Conservation (phyloP, 2,797 vertebrate species). For the Poliocrania exsul region DNA sequence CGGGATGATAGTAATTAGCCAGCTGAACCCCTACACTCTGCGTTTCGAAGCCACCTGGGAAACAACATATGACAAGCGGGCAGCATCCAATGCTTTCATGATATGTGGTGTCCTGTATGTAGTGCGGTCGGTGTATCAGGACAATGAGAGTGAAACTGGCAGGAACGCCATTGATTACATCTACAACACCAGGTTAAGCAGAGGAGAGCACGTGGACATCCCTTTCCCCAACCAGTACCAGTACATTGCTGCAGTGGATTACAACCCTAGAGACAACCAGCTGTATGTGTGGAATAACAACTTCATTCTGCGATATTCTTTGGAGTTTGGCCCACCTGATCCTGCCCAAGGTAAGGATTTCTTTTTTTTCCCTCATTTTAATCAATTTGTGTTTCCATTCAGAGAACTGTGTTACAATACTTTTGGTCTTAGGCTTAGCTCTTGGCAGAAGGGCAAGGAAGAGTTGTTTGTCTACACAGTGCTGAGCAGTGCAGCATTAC, state of each 20-base stretch:
- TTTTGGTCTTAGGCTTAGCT: background rate
- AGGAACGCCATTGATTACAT: conserved; percentile 95
- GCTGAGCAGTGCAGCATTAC: background rate
- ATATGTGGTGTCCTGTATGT: conserved; percentile 97
- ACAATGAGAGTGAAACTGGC: conserved; percentile 97
- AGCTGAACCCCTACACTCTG: conserved; percentile 96
- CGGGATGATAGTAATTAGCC: conserved; percentile 98
- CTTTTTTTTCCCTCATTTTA: background rate
- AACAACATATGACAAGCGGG: conserved; percentile 94
- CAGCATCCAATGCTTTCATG: conserved; percentile 99
- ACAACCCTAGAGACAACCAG: conserved; percentile 98
- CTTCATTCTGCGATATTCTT: conserved; percentile 95
- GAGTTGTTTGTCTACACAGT: background rate
- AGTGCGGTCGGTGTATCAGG: conserved; percentile 95
- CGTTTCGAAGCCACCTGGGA: conserved; percentile 98
- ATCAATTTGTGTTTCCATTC: background rate
- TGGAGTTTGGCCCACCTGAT: conserved; percentile 96
- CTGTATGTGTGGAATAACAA: conserved; percentile 99
- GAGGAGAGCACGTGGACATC: conserved; percentile 92
- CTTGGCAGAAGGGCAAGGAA: background rate
- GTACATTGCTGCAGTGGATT: conserved; percentile 98
- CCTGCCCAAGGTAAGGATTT: conserved; percentile 92
- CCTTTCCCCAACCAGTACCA: conserved; percentile 99
- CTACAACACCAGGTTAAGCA: conserved; percentile 94
- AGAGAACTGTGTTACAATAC: fast-evolving